Evolutionary conservation across 2,797 vertebrate genomes (phyloP).

Genomic region (Neosilurus mollespiculum): DNA sequence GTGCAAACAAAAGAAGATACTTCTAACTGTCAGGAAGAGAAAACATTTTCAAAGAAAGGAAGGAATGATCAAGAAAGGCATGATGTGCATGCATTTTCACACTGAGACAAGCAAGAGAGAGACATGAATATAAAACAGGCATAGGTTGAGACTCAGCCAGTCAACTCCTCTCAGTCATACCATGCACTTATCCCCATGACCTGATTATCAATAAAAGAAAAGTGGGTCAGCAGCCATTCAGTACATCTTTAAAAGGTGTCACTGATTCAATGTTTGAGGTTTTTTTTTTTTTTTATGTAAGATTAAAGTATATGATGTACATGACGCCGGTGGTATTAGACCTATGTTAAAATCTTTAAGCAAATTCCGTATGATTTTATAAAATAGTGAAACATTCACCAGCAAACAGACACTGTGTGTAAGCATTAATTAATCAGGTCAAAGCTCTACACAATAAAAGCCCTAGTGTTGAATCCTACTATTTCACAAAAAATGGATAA

Average conservation of each 20-base stretch:
- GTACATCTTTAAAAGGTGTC: background rate
- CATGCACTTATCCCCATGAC: slow-evolving; percentile 1
- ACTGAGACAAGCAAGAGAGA: slow-evolving; percentile 1
- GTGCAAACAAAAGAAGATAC: background rate
- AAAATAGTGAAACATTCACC: background rate
- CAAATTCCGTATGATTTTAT: background rate
- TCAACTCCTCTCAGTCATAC: background rate
- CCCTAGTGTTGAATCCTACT: background rate
- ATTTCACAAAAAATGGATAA: background rate
- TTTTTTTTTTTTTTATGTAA: too few species aligned
- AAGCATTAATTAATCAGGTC: background rate
- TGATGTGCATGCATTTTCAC: background rate
- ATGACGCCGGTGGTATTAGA: background rate
- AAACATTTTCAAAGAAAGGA: background rate
- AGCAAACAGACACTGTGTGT: background rate
- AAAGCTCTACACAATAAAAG: background rate
- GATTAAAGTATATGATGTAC: background rate
- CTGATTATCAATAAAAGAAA: slow-evolving; percentile 1
- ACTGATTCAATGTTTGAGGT: background rate
- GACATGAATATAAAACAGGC: slow-evolving; percentile 19
- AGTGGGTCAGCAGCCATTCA: background rate
- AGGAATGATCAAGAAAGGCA: background rate
- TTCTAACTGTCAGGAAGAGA: background rate
- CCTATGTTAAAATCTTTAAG: background rate
- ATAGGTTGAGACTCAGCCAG: background rate